Conservation (phyloP, 2,113 vertebrate genomes). For the Erythrolamprus reginae region DNA sequence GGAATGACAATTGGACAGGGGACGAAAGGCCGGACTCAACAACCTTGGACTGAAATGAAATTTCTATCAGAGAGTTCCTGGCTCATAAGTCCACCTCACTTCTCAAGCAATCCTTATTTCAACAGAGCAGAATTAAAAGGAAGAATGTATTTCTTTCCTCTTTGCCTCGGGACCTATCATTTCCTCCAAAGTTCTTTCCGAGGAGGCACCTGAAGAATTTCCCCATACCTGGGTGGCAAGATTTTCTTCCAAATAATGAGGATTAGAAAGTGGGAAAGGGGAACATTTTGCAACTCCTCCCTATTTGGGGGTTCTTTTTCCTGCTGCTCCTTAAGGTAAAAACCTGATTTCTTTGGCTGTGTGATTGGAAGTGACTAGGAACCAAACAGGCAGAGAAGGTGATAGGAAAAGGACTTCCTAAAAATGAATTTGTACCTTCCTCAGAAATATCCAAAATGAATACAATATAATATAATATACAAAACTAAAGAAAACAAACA, state of each 20-base stretch:
- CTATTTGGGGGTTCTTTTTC: neutral
- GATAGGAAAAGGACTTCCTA: neutral
- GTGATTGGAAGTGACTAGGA: neutral
- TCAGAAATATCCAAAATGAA: too few species aligned
- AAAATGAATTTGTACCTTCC: too few species aligned
- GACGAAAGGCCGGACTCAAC: neutral
- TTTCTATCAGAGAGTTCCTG: neutral
- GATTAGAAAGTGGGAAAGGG: neutral
- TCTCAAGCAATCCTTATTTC: neutral
- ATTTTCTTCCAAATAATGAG: neutral
- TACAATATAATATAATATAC: too few species aligned
- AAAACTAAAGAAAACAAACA: too few species aligned
- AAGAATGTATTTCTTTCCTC: neutral
- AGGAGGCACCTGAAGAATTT: neutral
- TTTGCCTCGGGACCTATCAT: neutral
- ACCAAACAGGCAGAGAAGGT: neutral
- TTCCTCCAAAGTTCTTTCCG: neutral
- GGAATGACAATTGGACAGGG: too few species aligned
- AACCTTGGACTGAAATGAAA: neutral
- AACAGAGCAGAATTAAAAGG: neutral
- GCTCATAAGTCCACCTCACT: neutral
- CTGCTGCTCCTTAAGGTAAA: neutral
- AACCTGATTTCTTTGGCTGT: neutral
- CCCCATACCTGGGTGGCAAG: neutral
- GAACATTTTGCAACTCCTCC: neutral